Evolutionary conservation across 2,888 invertebrate species (phyloP), one percentile per base, ranked within the genome.

Genomic region (Amphipoea oculea): DNA sequence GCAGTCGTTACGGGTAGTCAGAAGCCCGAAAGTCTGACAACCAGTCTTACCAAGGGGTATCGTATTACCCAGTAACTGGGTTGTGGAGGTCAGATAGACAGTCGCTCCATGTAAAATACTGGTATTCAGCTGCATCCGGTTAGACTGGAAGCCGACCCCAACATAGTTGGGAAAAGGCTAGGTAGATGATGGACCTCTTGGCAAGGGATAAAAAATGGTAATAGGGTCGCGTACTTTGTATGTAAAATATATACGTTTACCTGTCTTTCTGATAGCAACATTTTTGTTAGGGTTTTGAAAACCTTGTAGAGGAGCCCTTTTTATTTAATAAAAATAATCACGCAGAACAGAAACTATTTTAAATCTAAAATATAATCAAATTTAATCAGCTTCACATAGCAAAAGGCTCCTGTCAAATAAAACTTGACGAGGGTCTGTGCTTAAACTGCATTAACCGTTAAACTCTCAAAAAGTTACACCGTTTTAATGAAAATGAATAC

Each of bases 321-420:
- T 48, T 48, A 12, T 48, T 48, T 36, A 42, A 23, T n/a, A 66
- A 29, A 45, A 82, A 62, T 0, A 54, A 48, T 23, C 23, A 20
- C 0, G 7, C 0, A 40, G 23, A 14, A 11, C n/a, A 14, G 0
- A 70, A 70, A 60, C 9, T 65, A 45, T 51, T 57, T 7, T 14
- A 29, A 36, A 40, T n/a, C 54, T 45, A 42, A 70, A 66, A 48
- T 9, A 12, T 29, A 45, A 62, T n/a, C 3, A 0, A 29, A 67
- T 68, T 45, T 36, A 40, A 72, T 72, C 57, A 75, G 42, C 60
- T 60, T 45, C 45, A 60, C 29, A 68, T 42, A 5, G 23, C 14
- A 54, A 60, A 68, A 65, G 75, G 40, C 40, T 81, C 69, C 29
- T 67, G 17, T 72, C 68, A 86, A 83, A 78, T 86, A 60, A 36